Evolutionary conservation across 1,140 invertebrate species (phyloP).

Genomic region (Ceratoteleas bidentatus): DNA sequence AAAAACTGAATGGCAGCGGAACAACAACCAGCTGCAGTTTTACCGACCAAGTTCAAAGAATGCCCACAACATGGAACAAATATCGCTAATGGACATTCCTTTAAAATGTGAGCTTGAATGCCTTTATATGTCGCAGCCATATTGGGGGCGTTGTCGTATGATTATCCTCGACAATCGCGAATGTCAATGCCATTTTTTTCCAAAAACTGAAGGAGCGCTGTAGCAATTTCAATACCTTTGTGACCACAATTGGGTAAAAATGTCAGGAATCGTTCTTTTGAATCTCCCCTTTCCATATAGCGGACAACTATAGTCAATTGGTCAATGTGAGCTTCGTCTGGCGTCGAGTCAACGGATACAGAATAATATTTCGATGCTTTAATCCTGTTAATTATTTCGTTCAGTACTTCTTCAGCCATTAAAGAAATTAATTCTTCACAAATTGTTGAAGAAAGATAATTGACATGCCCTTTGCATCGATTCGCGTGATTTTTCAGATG

Average conservation of each 20-base stretch:
- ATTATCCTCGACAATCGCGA: slow-evolving; percentile 32
- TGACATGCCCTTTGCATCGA: slow-evolving; percentile 42
- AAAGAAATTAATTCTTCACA: slow-evolving; percentile 45
- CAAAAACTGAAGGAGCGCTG: slow-evolving; percentile 29
- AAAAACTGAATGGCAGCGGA: slow-evolving; percentile 13
- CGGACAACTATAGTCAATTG: slow-evolving; percentile 72
- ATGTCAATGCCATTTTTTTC: slow-evolving; percentile 25
- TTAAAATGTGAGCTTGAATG: slow-evolving; percentile 21
- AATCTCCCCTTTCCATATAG: slow-evolving; percentile 69
- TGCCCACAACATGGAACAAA: slow-evolving; percentile 40
- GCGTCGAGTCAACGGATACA: slow-evolving; percentile 72
- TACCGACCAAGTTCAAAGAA: slow-evolving; percentile 34
- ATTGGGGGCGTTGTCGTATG: slow-evolving; percentile 42
- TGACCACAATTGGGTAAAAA: slow-evolving; percentile 52
- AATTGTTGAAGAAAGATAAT: slow-evolving; percentile 55
- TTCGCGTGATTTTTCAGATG: slow-evolving; percentile 52
- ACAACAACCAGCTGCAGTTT: slow-evolving; percentile 18
- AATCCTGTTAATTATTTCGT: slow-evolving; percentile 67
- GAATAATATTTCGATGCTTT: slow-evolving; percentile 47
- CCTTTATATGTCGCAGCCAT: slow-evolving; percentile 45
- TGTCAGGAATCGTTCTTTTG: slow-evolving; percentile 67
- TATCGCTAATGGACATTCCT: slow-evolving; percentile 10
- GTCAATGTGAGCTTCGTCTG: slow-evolving; percentile 72
- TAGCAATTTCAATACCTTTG: slow-evolving; percentile 31
- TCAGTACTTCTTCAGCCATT: neutral